These are phyloP conservation scores for Lycopodina hypogea DNA, from an alignment of 37 sponge, comb jelly and placozoan genomes.

Conservation along the genomic window DNA sequence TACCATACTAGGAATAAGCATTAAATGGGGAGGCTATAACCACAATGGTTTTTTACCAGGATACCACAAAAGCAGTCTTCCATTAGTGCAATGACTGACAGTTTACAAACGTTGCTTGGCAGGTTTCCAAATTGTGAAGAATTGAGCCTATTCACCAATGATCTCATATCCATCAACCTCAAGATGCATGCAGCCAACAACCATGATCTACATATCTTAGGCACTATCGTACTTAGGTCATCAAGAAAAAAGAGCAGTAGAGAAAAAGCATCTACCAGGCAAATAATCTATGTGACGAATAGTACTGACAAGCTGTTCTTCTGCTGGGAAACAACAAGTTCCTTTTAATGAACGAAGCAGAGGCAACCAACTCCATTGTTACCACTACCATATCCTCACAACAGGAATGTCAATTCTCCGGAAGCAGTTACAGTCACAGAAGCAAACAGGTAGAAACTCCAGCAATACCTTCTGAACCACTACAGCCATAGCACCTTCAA, in stretches of 20 bases:
- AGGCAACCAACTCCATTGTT: not conserved
- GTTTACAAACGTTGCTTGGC: slow-evolving; percentile 29
- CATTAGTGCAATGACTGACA: slow-evolving; percentile 35
- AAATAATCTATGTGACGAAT: slow-evolving; percentile 33
- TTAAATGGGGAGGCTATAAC: slow-evolving; percentile 20
- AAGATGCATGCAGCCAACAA: slow-evolving; percentile 39
- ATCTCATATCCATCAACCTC: slow-evolving; percentile 33
- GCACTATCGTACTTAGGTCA: slow-evolving; percentile 24
- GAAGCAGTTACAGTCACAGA: slow-evolving; percentile 41
- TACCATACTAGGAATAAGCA: slow-evolving; percentile 9
- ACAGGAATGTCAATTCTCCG: slow-evolving; percentile 2
- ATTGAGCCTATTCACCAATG: slow-evolving; percentile 21
- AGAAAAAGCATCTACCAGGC: slow-evolving; percentile 17
- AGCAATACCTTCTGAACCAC: slow-evolving; percentile 42
- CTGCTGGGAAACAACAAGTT: slow-evolving; percentile 45
- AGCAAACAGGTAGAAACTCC: slow-evolving; percentile 39
- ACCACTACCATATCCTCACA: not conserved
- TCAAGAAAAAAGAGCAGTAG: slow-evolving; percentile 18
- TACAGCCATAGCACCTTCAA: slow-evolving; percentile 44
- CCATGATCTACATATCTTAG: slow-evolving; percentile 29
- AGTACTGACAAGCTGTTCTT: slow-evolving; percentile 36
- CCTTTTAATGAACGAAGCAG: slow-evolving; percentile 15
- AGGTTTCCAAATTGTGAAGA: slow-evolving; percentile 12
- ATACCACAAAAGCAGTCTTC: slow-evolving; percentile 20
- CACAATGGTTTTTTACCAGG: slow-evolving; percentile 11